A percentile compares a stretch with the other conserved stretches of the same genome.
Conservation (phyloP, 2,113 vertebrate genomes). For the Eretmochelys imbricata region DNA sequence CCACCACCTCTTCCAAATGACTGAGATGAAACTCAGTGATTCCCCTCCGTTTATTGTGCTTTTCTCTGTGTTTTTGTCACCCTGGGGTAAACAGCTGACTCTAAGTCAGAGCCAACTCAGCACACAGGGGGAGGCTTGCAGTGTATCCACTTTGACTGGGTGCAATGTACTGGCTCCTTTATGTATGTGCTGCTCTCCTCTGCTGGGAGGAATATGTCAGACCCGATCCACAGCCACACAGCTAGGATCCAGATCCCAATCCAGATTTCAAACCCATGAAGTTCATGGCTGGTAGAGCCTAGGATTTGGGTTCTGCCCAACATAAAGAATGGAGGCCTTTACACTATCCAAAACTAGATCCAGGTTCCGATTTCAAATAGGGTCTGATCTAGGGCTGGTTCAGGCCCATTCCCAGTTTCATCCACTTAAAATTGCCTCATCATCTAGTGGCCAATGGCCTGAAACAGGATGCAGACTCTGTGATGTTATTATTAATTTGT, state of each 20-base stretch:
- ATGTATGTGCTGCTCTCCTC: accelerated
- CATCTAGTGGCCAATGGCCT: neutral
- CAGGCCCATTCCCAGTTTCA: neutral
- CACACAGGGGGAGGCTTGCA: neutral
- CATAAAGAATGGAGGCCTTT: neutral
- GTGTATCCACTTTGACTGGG: neutral
- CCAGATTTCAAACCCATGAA: neutral
- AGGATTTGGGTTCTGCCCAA: neutral
- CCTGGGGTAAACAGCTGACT: neutral
- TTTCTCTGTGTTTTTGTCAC: constrained; percentile 2
- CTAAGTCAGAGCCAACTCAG: constrained; percentile 20
- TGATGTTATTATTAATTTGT: neutral
- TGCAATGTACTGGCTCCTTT: neutral
- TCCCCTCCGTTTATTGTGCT: neutral
- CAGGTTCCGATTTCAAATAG: neutral
- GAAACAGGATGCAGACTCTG: neutral
- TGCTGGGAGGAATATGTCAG: neutral
- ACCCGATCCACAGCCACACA: neutral
- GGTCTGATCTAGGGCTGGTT: neutral
- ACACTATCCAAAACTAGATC: neutral
- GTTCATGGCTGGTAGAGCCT: neutral
- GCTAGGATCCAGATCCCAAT: neutral
- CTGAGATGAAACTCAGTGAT: constrained; percentile 15
- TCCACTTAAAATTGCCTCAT: neutral
- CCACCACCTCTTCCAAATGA: constrained; percentile 23